phyloP scores from a whole-genome alignment of 2,113 vertebrate genomes.

The Lamprologus tigripictilis region DNA sequence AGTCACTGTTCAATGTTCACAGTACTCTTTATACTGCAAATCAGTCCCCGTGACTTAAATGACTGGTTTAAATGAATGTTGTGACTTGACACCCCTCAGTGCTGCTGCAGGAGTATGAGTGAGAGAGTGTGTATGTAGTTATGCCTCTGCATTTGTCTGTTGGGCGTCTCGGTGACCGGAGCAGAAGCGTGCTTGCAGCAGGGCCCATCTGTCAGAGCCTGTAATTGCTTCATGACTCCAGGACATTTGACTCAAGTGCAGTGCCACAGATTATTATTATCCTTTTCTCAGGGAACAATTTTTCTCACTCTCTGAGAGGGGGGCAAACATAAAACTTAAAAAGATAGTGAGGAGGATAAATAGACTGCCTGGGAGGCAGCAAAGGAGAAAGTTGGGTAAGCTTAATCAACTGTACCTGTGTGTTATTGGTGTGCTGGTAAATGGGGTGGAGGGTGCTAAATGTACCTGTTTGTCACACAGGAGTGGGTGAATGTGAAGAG shows the following conservation, averaged over 20 bases:
- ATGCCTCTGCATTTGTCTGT: conserved; percentile 49
- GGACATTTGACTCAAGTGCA: conserved; percentile 72
- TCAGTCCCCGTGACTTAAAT: conserved; percentile 48
- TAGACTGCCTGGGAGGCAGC: conserved; percentile 30
- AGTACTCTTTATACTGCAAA: conserved; percentile 18
- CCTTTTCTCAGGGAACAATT: conserved; percentile 58
- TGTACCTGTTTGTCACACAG: conserved; percentile 5
- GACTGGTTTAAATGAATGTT: conserved; percentile 55
- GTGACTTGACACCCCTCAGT: conserved; percentile 51
- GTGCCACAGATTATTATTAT: conserved; percentile 72
- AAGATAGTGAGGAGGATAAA: conserved; percentile 42
- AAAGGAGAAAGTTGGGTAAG: conserved; percentile 35
- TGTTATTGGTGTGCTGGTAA: conserved; percentile 14
- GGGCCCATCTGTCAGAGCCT: conserved; percentile 69
- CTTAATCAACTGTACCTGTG: conserved; percentile 34
- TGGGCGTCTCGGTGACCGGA: conserved; percentile 59
- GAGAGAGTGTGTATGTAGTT: conserved; percentile 37
- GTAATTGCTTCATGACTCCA: conserved; percentile 72
- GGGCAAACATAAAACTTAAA: conserved; percentile 36
- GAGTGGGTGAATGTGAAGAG: neutral
- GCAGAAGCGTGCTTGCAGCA: conserved; percentile 47
- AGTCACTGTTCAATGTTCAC: conserved; percentile 18
- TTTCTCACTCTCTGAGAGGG: conserved; percentile 43
- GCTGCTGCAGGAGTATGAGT: conserved; percentile 33
- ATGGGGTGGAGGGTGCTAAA: conserved; percentile 13